Evolutionary conservation across 2,888 invertebrate genomes (phyloP).

Genomic region (Hirtodrosophila confusa): DNA sequence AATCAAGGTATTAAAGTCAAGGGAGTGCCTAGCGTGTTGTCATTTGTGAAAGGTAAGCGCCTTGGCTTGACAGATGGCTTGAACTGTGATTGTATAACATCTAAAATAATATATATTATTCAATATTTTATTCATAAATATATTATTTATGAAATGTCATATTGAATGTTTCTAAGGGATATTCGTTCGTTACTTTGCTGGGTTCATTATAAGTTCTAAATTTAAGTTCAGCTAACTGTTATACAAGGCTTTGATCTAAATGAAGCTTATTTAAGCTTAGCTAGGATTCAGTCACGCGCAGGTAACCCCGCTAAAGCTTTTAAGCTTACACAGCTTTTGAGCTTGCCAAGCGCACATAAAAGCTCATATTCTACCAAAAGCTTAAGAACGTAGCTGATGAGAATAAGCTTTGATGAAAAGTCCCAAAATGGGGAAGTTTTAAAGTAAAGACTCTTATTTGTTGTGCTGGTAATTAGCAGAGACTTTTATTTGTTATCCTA

Average conservation of each 20-base stretch:
- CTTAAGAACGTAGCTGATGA: neutral
- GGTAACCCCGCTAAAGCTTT: neutral
- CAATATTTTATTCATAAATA: too few relatives aligned
- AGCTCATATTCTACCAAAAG: neutral
- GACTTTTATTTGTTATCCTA: neutral
- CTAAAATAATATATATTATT: too few relatives aligned
- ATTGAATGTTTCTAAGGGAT: too few relatives aligned
- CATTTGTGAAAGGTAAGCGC: slow-evolving; percentile 1
- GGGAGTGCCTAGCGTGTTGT: slow-evolving; percentile 3
- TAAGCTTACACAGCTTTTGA: neutral
- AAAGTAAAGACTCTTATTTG: neutral
- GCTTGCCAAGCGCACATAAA: neutral
- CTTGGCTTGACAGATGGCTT: neutral
- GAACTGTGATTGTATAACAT: too few relatives aligned
- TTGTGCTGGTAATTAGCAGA: too few relatives aligned
- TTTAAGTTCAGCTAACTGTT: neutral
- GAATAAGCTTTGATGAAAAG: neutral
- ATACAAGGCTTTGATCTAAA: neutral
- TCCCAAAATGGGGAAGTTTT: neutral
- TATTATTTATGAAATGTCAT: too few relatives aligned
- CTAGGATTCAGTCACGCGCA: too few relatives aligned
- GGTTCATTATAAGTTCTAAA: neutral
- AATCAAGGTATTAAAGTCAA: slow-evolving; percentile 50
- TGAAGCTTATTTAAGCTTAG: neutral
- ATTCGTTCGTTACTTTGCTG: too few relatives aligned